Conservation (phyloP, 2,888 invertebrate species). For the Pterostichus madidus region DNA sequence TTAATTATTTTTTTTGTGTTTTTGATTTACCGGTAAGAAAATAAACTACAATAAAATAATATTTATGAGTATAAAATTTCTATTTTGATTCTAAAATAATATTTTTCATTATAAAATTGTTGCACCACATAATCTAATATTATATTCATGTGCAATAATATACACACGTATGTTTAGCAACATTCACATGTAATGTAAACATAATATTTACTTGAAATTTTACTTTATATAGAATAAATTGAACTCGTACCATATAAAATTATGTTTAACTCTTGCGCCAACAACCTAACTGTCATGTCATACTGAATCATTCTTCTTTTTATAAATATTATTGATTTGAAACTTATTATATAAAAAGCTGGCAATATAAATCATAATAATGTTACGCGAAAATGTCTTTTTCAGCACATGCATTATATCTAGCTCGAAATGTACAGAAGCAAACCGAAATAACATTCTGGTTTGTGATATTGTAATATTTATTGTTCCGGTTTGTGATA, state of each 20-base stretch:
- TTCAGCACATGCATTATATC: no score
- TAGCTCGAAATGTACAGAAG: no score
- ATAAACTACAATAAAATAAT: background rate
- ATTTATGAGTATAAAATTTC: background rate
- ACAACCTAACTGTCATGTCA: background rate
- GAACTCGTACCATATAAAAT: background rate
- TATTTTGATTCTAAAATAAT: background rate
- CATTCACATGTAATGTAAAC: background rate
- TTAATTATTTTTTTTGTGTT: background rate
- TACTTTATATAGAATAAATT: slow-evolving; percentile 1
- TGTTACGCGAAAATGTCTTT: no score
- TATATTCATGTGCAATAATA: background rate
- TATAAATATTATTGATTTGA: no score
- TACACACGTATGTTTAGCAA: background rate
- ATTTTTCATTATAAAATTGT: background rate
- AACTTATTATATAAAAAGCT: no score
- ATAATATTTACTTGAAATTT: background rate
- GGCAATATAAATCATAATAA: no score
- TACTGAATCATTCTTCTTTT: background rate
- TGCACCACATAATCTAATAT: slow-evolving; percentile 3
- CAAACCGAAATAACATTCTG: no score
- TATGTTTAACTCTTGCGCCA: background rate
- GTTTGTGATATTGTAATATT: no score
- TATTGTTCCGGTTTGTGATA: no score
- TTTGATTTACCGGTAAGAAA: background rate